Conservation (phyloP, 2,888 invertebrate genomes). For the Julus scanicus region DNA sequence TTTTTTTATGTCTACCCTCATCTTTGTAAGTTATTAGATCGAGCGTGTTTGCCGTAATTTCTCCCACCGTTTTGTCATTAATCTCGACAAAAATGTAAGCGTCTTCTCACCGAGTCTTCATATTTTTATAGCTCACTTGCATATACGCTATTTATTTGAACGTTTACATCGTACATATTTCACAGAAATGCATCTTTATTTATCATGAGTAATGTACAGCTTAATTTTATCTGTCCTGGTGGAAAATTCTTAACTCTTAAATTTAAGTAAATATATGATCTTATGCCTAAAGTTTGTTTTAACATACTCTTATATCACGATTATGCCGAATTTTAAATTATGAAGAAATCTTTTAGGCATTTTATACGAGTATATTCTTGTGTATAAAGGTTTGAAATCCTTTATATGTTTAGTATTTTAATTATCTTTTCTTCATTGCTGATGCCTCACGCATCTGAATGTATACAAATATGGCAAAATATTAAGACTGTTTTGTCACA, state of each 20-base stretch:
- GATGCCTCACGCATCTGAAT: too few species aligned
- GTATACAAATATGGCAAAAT: too few species aligned
- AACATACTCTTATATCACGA: not conserved
- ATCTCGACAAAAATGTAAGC: slow-evolving; percentile 16
- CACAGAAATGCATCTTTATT: not conserved
- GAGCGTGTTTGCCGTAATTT: slow-evolving; percentile 34
- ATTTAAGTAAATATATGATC: not conserved
- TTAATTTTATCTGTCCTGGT: not conserved
- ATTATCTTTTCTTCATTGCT: too few species aligned
- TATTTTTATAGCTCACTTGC: not conserved
- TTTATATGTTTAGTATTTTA: too few species aligned
- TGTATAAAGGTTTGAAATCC: too few species aligned
- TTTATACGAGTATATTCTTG: too few species aligned
- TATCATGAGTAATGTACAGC: not conserved
- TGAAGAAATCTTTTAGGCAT: not conserved
- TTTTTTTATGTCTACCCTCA: slow-evolving; percentile 7
- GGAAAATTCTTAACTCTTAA: not conserved
- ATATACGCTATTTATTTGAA: not conserved
- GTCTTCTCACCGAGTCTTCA: slow-evolving; percentile 24
- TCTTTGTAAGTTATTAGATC: slow-evolving; percentile 38
- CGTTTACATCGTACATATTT: not conserved
- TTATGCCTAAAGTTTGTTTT: not conserved
- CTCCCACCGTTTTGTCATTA: slow-evolving; percentile 12
- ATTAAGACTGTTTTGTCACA: too few species aligned
- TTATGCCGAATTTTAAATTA: not conserved